Conservation (phyloP, 2,113 vertebrate genomes). For the Xyrauchen texanus region DNA sequence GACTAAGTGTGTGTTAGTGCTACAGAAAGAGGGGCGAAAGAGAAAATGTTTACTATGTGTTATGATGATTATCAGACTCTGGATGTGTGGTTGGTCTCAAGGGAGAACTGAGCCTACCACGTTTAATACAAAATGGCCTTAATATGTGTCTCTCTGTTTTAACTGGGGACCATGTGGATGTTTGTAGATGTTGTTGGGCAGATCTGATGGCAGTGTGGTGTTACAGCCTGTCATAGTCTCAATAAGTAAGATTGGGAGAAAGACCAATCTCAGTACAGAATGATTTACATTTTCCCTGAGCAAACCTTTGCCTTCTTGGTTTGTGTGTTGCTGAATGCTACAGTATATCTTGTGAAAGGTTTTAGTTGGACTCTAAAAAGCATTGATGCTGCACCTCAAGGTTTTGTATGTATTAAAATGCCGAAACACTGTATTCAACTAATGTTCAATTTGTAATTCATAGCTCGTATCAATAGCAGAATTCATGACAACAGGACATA, state of each 20-base stretch:
- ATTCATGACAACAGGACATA: slow-evolving; percentile 29
- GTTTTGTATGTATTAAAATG: slow-evolving; percentile 55
- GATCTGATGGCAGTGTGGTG: slow-evolving; percentile 4
- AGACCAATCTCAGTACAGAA: slow-evolving; percentile 14
- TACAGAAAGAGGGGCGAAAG: not conserved
- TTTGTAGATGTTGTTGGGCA: slow-evolving; percentile 16
- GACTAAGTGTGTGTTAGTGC: slow-evolving; percentile 6
- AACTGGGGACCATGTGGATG: not conserved
- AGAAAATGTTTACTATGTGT: slow-evolving; percentile 36
- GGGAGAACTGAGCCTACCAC: slow-evolving; percentile 46
- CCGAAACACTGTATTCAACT: slow-evolving; percentile 56
- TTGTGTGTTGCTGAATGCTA: slow-evolving; percentile 15
- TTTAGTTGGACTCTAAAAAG: slow-evolving; percentile 45
- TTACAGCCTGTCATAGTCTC: not conserved
- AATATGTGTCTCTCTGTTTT: slow-evolving; percentile 50
- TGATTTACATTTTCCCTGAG: slow-evolving; percentile 5
- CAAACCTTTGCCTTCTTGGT: slow-evolving; percentile 23
- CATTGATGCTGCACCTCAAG: slow-evolving; percentile 55
- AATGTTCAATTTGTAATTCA: slow-evolving; percentile 49
- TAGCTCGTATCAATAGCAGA: slow-evolving; percentile 33
- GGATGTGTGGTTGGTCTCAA: slow-evolving; percentile 36
- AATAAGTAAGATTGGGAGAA: slow-evolving; percentile 3
- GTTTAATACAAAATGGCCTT: slow-evolving; percentile 54
- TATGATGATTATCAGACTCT: slow-evolving; percentile 31
- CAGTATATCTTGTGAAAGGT: not conserved